These are phyloP conservation scores for Campoletis sonorensis DNA, from an alignment of 1,140 invertebrate genomes.

Conservation along the genomic window DNA sequence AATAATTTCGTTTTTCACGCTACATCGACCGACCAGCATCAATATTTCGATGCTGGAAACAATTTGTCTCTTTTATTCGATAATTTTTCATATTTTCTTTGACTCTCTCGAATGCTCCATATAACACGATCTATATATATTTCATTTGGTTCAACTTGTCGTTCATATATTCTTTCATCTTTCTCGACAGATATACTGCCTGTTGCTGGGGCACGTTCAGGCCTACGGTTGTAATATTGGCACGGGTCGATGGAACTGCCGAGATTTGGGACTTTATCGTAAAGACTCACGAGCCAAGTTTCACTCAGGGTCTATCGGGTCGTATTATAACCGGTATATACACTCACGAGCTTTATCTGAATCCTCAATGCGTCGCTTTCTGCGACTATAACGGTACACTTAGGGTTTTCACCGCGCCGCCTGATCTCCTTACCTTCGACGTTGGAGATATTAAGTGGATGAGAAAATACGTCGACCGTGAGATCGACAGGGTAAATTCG, in stretches of 20 bases:
- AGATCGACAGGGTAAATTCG: slow-evolving; percentile 61
- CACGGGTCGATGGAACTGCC: slow-evolving; percentile 76
- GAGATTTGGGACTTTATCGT: slow-evolving; percentile 79
- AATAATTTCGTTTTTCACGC: neutral
- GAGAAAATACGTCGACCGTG: slow-evolving; percentile 64
- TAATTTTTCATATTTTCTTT: neutral
- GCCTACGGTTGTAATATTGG: slow-evolving; percentile 76
- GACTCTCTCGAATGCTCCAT: neutral
- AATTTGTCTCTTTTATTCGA: neutral
- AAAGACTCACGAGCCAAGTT: slow-evolving; percentile 68
- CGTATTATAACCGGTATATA: slow-evolving; percentile 68
- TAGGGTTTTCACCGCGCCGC: slow-evolving; percentile 78
- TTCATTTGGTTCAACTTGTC: neutral
- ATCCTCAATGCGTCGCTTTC: slow-evolving; percentile 66
- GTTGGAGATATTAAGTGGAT: slow-evolving; percentile 62
- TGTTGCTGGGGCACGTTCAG: slow-evolving; percentile 76
- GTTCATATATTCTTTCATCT: neutral
- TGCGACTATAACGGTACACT: slow-evolving; percentile 80
- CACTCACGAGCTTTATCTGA: slow-evolving; percentile 60
- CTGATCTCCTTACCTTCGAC: slow-evolving; percentile 67
- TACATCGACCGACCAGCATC: neutral
- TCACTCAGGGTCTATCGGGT: slow-evolving; percentile 67
- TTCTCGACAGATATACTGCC: slow-evolving; percentile 72
- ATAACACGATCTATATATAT: neutral
- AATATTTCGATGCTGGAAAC: neutral